A percentile compares a stretch with the other conserved stretches of the same genome.
Evolutionary conservation across 2,797 vertebrate genomes (phyloP).

Genomic region (Enteromius fasciolatus): DNA sequence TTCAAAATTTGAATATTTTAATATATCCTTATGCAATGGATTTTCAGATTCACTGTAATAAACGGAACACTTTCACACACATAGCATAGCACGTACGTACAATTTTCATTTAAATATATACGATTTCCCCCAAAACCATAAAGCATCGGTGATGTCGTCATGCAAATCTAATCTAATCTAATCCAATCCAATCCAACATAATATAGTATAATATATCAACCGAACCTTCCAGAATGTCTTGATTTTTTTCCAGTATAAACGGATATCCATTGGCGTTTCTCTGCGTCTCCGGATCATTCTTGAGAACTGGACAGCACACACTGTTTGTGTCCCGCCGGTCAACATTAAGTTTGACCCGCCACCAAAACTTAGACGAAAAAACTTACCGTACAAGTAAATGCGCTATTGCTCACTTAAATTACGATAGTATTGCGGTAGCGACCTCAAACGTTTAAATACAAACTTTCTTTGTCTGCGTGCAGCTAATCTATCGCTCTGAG

Average conservation of each 20-base stretch:
- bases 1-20: background rate
- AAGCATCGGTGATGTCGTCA: background rate
- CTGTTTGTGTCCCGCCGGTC: background rate
- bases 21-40: background rate
- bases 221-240: conserved; percentile 75
- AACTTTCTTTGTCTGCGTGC: background rate
- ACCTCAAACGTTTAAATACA: background rate
- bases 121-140: background rate
- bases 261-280: conserved; percentile 60
- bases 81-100: background rate
- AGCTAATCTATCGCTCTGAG: background rate
- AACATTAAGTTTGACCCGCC: background rate
- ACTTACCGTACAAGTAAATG: background rate
- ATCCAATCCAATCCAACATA: background rate
- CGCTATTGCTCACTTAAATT: conserved; percentile 28
- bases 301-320: conserved; percentile 49
- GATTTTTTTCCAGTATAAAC: conserved; percentile 71
- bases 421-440: background rate
- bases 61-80: background rate
- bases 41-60: background rate
- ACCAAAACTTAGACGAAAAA: conserved; percentile 1
- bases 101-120: background rate
- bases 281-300: conserved; percentile 66
- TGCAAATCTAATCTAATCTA: background rate
- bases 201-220: background rate